A percentile compares a stretch with the other conserved stretches of the same genome.
Conservation (phyloP, 23 tunicate species). For the Phallusia fumigata region DNA sequence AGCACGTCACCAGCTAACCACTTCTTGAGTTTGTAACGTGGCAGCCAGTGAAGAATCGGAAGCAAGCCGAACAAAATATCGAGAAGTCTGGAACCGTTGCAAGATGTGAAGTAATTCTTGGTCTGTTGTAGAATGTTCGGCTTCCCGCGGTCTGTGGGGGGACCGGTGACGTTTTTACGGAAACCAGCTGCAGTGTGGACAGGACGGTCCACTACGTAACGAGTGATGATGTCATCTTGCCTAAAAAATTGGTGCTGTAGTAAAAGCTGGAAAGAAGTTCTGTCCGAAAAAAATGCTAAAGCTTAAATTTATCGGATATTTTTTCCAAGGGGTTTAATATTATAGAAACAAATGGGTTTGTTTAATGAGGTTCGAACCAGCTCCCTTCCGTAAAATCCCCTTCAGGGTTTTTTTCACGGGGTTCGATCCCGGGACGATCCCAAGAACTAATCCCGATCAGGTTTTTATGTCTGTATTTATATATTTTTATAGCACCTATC, state of each 20-base stretch:
- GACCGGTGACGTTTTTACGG: constrained; percentile 36
- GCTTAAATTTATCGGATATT: no score
- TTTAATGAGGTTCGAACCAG: no score
- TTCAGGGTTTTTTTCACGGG: no score
- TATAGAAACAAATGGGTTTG: no score
- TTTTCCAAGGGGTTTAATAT: no score
- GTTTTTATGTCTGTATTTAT: no score
- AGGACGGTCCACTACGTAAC: constrained; percentile 51
- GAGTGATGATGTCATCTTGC: constrained; percentile 13
- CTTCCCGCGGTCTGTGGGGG: constrained; percentile 1
- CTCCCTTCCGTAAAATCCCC: no score
- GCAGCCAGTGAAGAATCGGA: constrained; percentile 86
- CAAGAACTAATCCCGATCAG: no score
- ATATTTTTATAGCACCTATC: no score
- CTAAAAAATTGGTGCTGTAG: neutral
- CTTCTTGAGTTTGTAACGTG: constrained; percentile 48
- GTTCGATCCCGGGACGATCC: no score
- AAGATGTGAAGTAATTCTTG: constrained; percentile 20
- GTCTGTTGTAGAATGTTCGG: constrained; percentile 32
- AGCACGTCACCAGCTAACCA: constrained; percentile 87
- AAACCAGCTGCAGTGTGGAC: constrained; percentile 44
- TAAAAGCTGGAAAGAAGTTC: no score
- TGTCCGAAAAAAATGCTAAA: no score
- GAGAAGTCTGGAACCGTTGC: constrained; percentile 13
- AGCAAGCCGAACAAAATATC: constrained; percentile 40